Evolutionary conservation across 2,888 invertebrate species (phyloP), one percentile per base, ranked within the genome.

Genomic region (Drosophila leonis): DNA sequence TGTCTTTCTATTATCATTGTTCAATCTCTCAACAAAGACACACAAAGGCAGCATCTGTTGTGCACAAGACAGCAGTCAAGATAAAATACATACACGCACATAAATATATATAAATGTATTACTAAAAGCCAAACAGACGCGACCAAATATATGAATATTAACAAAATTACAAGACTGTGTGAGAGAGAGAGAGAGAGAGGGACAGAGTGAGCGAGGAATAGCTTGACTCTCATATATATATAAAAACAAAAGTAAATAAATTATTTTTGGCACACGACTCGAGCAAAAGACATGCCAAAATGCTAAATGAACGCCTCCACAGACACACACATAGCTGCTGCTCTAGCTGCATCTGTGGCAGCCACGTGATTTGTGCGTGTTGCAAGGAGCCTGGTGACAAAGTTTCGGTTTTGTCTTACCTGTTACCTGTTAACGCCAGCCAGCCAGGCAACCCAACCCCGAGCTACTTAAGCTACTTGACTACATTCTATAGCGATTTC

Each of bases 211-310:
- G 37, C 12, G 18, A 33, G 33, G 9, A 9, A 37, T 29, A 6
- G 29, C 41, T 10, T 13, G 52, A 8, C 24, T 35, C 20, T 24
- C 27, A 37, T 31, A 51, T 48, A 29, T 46, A 51, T 60, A 56
- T 51, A 66, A 69, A 61, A 72, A 75, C 61, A 70, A 75, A 72
- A 74, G 71, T 68, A 80, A 72, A 78, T 84, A 71, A 79, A 80
- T 78, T 80, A 74, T 80, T 82, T 80, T 83, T 84, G 82, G 84
- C 81, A 73, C 80, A 84, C 78, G 82, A 74, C 82, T 66, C 41
- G 66, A n/a, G 39, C 52, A 56, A 75, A 71, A 49, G 52, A 44
- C 48, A 72, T 61, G 68, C 69, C 54, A 72, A 69, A 55, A 41
- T 27, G 29, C 39, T 24, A 65, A 55, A 51, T 54, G 33, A 61